A percentile compares a stretch with the other conserved stretches of the same genome.
These are phyloP conservation scores for Microcaecilia unicolor DNA, from an alignment of 2,797 vertebrate genomes.

Conservation along the genomic window DNA sequence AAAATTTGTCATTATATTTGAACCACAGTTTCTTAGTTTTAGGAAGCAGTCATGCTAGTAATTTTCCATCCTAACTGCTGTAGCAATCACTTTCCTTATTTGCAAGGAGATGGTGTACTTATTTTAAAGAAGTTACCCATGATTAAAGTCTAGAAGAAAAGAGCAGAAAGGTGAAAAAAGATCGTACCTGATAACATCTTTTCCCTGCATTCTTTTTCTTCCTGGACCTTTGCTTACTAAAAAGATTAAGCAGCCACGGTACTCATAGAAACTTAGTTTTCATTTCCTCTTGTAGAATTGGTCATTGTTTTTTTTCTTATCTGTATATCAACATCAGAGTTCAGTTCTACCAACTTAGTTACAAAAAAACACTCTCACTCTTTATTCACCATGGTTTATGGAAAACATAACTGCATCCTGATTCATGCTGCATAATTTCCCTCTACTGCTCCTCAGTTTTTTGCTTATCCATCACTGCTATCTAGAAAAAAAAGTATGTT, in stretches of 20 bases:
- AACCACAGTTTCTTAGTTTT: no score
- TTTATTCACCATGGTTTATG: constrained; percentile 14
- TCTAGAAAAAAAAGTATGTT: no score
- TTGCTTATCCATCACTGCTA: no score
- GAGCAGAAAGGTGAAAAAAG: no score
- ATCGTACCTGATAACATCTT: constrained; percentile 49
- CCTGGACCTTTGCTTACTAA: constrained; percentile 8
- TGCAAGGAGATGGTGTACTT: no score
- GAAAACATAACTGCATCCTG: neutral
- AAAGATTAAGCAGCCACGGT: constrained; percentile 19
- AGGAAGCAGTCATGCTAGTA: no score
- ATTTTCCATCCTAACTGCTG: no score
- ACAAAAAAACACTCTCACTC: constrained; percentile 1
- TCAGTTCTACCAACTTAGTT: neutral
- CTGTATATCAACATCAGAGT: neutral
- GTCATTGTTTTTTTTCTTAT: neutral
- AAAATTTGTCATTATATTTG: no score
- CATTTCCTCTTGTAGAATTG: constrained; percentile 9
- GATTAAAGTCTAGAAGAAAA: no score
- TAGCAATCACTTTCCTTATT: no score
- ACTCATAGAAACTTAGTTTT: constrained; percentile 9
- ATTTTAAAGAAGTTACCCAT: no score
- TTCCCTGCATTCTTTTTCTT: constrained; percentile 36
- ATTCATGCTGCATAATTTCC: neutral
- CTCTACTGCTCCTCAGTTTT: constrained; percentile 1